Conservation (phyloP, 2,888 invertebrate species). For the Pollenia angustigena region DNA sequence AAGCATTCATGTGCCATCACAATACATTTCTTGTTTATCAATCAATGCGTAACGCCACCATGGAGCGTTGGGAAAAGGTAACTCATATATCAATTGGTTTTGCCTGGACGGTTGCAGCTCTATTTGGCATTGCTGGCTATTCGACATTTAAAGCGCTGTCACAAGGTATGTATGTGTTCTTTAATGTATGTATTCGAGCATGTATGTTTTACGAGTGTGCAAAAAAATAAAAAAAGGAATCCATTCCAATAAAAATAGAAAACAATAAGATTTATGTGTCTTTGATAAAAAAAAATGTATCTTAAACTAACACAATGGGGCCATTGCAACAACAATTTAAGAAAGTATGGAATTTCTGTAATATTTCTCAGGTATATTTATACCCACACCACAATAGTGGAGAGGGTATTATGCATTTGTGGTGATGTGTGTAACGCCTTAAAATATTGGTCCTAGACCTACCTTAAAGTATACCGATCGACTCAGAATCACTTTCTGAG, state of each 20-base stretch:
- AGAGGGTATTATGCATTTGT: too few species aligned
- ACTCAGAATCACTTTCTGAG: too few species aligned
- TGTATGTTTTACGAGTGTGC: not conserved
- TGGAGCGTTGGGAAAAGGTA: conserved; percentile 91
- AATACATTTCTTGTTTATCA: conserved; percentile 93
- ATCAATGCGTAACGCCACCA: conserved; percentile 90
- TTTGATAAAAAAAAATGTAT: conserved; percentile 1
- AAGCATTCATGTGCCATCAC: conserved; percentile 96
- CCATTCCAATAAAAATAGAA: not conserved
- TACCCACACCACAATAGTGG: too few species aligned
- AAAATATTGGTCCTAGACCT: too few species aligned
- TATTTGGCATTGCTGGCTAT: conserved; percentile 92
- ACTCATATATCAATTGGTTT: conserved; percentile 91
- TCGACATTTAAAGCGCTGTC: conserved; percentile 91
- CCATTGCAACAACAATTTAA: too few species aligned
- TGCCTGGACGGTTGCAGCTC: conserved; percentile 88
- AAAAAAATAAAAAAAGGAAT: not conserved
- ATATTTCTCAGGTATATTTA: too few species aligned
- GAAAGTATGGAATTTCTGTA: too few species aligned
- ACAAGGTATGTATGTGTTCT: conserved; percentile 86
- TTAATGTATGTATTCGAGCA: conserved; percentile 4
- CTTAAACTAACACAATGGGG: too few species aligned
- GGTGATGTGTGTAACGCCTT: too few species aligned
- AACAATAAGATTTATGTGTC: conserved; percentile 17
- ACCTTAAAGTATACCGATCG: too few species aligned